These are phyloP conservation scores for Metalampra italica DNA, from an alignment of 2,888 invertebrate species.

Conservation along the genomic window DNA sequence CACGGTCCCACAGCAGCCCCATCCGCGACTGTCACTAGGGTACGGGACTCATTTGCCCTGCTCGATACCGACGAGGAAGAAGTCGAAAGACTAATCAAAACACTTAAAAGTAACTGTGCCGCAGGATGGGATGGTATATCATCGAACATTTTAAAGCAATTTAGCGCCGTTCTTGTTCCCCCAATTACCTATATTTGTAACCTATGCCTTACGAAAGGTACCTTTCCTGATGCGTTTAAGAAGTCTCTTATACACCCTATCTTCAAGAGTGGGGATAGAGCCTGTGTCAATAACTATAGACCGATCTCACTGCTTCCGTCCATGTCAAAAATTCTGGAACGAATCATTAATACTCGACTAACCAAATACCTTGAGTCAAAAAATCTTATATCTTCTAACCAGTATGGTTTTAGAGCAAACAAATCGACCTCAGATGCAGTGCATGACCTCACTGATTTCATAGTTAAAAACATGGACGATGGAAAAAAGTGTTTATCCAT, in stretches of 20 bases:
- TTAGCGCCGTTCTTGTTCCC: not conserved
- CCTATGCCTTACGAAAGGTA: not conserved
- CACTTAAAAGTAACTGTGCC: not conserved
- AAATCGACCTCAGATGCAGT: constrained; percentile 9
- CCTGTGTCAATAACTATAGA: constrained; percentile 3
- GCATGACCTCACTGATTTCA: constrained; percentile 3
- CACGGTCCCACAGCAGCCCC: not conserved
- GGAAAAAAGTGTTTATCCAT: not conserved
- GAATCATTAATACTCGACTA: not conserved
- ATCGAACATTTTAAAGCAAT: not conserved
- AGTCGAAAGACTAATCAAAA: not conserved
- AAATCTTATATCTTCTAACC: not conserved
- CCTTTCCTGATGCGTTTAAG: constrained; percentile 4
- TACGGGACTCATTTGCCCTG: not conserved
- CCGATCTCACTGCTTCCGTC: constrained; percentile 4
- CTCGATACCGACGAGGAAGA: not conserved
- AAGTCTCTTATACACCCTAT: constrained; percentile 2
- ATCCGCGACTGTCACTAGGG: no score
- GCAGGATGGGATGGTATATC: not conserved
- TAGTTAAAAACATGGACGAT: constrained; percentile 1
- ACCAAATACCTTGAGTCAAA: not conserved
- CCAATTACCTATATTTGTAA: not conserved
- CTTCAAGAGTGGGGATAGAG: constrained; percentile 4
- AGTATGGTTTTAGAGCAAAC: constrained; percentile 6
- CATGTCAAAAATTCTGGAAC: constrained; percentile 2